These are phyloP conservation scores for Oxyruncus cristatus DNA, from an alignment of 2,113 vertebrate genomes.

Conservation along the genomic window DNA sequence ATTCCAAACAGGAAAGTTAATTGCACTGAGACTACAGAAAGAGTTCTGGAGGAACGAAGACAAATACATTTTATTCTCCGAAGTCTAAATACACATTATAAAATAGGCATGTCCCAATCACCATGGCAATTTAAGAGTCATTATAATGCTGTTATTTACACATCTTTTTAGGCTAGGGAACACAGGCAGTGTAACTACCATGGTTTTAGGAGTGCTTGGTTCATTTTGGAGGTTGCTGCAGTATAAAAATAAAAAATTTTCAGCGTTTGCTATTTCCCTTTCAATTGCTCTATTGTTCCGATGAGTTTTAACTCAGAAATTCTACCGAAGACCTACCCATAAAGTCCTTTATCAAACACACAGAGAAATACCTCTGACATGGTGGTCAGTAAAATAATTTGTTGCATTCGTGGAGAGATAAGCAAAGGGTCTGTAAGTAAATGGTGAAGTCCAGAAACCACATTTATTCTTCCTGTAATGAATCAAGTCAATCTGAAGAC, in stretches of 20 bases:
- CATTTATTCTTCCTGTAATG: neutral
- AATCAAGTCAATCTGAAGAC: neutral
- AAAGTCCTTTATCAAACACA: neutral
- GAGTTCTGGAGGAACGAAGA: neutral
- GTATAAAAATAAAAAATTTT: neutral
- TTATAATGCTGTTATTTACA: neutral
- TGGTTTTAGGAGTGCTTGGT: neutral
- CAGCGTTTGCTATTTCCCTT: neutral
- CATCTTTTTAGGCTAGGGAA: neutral
- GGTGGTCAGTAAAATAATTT: neutral
- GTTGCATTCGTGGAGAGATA: neutral
- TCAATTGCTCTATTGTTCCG: neutral
- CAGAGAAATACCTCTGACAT: neutral
- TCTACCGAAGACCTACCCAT: neutral
- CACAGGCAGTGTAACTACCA: neutral
- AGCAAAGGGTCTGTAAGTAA: constrained; percentile 1
- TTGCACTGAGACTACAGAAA: neutral
- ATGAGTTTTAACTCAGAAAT: neutral
- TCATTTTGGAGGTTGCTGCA: neutral
- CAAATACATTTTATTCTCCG: neutral
- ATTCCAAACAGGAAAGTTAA: neutral
- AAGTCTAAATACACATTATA: neutral
- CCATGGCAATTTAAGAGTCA: neutral
- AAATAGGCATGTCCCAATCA: neutral
- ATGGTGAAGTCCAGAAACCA: neutral